Evolutionary conservation across 2,113 vertebrate genomes (phyloP).

Genomic region (Pagrus major): DNA sequence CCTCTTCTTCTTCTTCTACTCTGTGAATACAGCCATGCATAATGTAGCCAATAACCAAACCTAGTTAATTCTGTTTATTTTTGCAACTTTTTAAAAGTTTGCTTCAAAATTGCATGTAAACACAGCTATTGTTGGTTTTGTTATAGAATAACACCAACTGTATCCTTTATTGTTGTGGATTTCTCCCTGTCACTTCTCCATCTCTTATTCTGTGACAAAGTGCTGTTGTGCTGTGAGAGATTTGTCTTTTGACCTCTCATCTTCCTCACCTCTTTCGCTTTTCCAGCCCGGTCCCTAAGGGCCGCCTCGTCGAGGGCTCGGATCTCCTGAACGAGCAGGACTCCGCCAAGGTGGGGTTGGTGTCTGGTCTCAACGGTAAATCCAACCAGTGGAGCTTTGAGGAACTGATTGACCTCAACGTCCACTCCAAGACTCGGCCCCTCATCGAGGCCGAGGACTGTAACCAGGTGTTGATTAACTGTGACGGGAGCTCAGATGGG

Average conservation of each 20-base stretch:
- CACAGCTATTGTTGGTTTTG: not conserved
- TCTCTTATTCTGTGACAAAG: not conserved
- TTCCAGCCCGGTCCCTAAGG: slow-evolving; percentile 80
- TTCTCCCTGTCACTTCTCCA: not conserved
- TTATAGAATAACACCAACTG: not conserved
- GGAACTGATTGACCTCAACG: slow-evolving; percentile 86
- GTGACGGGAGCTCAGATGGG: slow-evolving; percentile 77
- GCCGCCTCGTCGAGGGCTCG: slow-evolving; percentile 67
- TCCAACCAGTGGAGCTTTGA: slow-evolving; percentile 86
- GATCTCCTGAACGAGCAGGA: slow-evolving; percentile 84
- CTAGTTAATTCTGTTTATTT: no score
- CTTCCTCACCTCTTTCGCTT: not conserved
- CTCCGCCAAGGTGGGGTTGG: slow-evolving; percentile 71
- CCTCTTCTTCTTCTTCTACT: no score
- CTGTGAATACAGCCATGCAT: no score
- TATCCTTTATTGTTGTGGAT: not conserved
- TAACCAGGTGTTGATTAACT: slow-evolving; percentile 84
- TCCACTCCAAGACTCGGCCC: slow-evolving; percentile 83
- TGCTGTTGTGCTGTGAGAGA: not conserved
- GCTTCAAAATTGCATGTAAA: no score
- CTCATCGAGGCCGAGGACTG: slow-evolving; percentile 78
- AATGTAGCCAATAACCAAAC: no score
- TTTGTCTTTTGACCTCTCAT: not conserved
- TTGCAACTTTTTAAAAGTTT: no score
- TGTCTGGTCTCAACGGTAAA: slow-evolving; percentile 84